Conservation (phyloP, 2,113 vertebrate genomes). For the Helogale parvula region DNA sequence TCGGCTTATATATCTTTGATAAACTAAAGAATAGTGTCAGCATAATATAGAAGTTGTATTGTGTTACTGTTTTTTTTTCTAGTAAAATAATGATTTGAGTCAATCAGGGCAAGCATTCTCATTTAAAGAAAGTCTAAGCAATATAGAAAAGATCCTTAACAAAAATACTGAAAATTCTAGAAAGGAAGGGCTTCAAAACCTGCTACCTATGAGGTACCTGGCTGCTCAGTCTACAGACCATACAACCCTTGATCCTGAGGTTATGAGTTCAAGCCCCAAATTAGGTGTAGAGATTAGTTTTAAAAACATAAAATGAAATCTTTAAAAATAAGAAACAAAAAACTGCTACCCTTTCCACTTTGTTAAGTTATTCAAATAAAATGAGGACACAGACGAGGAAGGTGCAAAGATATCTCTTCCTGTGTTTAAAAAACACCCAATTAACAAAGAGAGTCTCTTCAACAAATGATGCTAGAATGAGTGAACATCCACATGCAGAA, state of each 20-base stretch:
- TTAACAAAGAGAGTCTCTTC: neutral
- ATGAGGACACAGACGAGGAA: neutral
- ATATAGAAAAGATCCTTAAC: neutral
- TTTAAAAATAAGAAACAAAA: neutral
- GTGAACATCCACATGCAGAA: neutral
- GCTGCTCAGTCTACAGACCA: neutral
- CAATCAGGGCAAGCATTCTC: neutral
- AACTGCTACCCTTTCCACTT: neutral
- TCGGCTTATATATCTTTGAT: neutral
- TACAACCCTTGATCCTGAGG: neutral
- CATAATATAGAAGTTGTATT: neutral
- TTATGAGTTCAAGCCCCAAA: neutral
- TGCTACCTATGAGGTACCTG: neutral
- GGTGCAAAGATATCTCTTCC: neutral
- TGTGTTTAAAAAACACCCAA: neutral
- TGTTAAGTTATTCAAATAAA: neutral
- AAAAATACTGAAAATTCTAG: neutral
- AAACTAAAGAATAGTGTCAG: neutral
- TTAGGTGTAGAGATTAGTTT: neutral
- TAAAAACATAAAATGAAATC: neutral
- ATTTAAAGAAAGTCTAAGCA: slow-evolving; percentile 24
- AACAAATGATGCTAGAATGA: neutral
- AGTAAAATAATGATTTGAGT: neutral
- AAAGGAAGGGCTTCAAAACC: neutral
- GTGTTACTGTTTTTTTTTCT: neutral